A percentile compares a stretch with the other conserved stretches of the same genome.
phyloP scores from a whole-genome alignment of 2,113 vertebrate genomes.

The Dolichallabes microphthalmus region DNA sequence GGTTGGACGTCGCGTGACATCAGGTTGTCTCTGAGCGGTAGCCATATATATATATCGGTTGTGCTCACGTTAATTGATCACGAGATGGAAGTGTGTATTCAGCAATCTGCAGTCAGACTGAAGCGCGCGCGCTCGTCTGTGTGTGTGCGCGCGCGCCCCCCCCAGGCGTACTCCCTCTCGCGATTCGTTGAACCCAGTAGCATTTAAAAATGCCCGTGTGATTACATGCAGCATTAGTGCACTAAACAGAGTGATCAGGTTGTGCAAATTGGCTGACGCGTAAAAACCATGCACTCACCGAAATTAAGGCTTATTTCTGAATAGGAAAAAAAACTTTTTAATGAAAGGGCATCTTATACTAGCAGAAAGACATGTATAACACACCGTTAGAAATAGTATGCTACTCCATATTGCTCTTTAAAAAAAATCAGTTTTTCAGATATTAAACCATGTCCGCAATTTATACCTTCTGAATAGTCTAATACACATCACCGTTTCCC shows the following conservation, averaged over 20 bases:
- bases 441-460: not conserved
- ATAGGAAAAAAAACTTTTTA: not conserved
- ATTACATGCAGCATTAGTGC: not conserved
- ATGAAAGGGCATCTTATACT: not conserved
- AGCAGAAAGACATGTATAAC: slow-evolving; percentile 3
- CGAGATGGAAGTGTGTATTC: not conserved
- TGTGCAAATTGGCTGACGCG: not conserved
- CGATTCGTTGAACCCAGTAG: not conserved
- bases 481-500: not conserved
- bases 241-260: not conserved
- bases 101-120: slow-evolving; percentile 18
- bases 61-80: slow-evolving; percentile 2
- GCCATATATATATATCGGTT: not conserved
- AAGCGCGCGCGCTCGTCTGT: slow-evolving; percentile 11
- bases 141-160: slow-evolving; percentile 16
- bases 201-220: slow-evolving; percentile 7
- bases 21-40: slow-evolving; percentile 13
- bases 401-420: not conserved
- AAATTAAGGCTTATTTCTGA: not conserved
- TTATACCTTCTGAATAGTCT: not conserved
- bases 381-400: not conserved
- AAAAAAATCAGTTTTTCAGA: slow-evolving; percentile 8
- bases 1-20: not conserved
- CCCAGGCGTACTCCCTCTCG: not conserved
- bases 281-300: not conserved